Evolutionary conservation across 2,113 vertebrate genomes (phyloP).

Genomic region (Actinemys pallida): DNA sequence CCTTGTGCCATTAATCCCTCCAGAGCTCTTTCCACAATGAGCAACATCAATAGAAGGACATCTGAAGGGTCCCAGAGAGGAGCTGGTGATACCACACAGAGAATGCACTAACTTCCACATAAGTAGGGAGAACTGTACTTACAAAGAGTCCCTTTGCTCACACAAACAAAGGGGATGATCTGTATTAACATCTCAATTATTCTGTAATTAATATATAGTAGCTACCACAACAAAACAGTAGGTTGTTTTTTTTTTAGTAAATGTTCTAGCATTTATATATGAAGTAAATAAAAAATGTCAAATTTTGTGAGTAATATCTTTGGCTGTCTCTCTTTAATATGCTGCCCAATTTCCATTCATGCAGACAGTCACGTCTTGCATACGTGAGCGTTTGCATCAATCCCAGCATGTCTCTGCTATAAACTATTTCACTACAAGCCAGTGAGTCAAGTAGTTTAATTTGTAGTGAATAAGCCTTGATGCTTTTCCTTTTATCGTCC

Average conservation of each 20-base stretch:
- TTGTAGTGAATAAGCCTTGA: neutral
- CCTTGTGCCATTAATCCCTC: neutral
- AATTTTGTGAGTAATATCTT: neutral
- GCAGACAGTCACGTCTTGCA: constrained; percentile 34
- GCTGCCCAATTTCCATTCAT: constrained; percentile 13
- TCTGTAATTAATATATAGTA: neutral
- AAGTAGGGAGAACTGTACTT: rapidly evolving
- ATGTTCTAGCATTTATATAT: neutral
- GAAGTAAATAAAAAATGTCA: neutral
- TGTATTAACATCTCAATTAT: neutral
- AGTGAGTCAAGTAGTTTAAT: constrained; percentile 17
- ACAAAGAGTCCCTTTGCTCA: neutral
- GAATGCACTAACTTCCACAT: neutral
- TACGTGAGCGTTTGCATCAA: neutral
- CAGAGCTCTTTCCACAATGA: neutral
- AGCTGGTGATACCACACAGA: neutral
- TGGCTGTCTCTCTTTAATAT: neutral
- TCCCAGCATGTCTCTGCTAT: neutral
- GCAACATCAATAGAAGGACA: rapidly evolving
- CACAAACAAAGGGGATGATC: neutral
- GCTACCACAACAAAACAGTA: neutral
- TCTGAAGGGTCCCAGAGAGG: neutral
- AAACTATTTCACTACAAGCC: neutral
- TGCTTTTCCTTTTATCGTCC: neutral
- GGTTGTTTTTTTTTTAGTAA: neutral